Evolutionary conservation across 2,113 vertebrate genomes (phyloP), one percentile per base, ranked within the genome.

Genomic region (Neotoma lepida): DNA sequence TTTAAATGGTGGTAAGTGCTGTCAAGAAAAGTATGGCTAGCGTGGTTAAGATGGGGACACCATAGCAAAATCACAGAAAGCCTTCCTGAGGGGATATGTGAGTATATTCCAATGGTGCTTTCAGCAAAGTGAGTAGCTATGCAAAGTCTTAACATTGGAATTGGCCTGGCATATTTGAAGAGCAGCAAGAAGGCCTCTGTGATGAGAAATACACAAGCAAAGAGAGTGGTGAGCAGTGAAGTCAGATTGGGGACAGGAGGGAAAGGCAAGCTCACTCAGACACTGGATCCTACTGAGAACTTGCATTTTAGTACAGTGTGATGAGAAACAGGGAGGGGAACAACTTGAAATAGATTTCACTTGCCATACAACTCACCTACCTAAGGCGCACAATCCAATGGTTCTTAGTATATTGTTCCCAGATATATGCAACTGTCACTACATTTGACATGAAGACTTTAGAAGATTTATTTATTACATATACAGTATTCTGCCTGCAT

Each of bases 11-110:
- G 28, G 35, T 66, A 66, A 71, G 33, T 1, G 2, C 73, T 76
- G 18, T 70, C 82, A 94, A 87, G 68, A 89, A 91, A 95, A 91
- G 88, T 51, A 35, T 82, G n/a, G 44, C 78, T 73, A 44, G 71
- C 35, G 44, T 10, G 9, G 73, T 49, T 68, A 78, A 28, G 24
- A 85, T 81, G 8, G 56, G 35, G 54, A 54, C 46, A 35, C 71
- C 30, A 76, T 33, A 73, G 68, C 24, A 92, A 58, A 30, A 85
- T 71, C 44, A 86, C 77, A 93, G 84, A 46, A 68, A 41, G 66
- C 78, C 58, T 86, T 18, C 68, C 22, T 74, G 76, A 77, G 26
- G 54, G 70, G 20, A 82, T 92, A 14, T 49, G 33, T 73, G 41
- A 94, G 56, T 41, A 80, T 54, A 90, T 54, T 58, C 82, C 88